phyloP scores from a whole-genome alignment of 2,888 invertebrate species.

The Stictocephala bisonia region DNA sequence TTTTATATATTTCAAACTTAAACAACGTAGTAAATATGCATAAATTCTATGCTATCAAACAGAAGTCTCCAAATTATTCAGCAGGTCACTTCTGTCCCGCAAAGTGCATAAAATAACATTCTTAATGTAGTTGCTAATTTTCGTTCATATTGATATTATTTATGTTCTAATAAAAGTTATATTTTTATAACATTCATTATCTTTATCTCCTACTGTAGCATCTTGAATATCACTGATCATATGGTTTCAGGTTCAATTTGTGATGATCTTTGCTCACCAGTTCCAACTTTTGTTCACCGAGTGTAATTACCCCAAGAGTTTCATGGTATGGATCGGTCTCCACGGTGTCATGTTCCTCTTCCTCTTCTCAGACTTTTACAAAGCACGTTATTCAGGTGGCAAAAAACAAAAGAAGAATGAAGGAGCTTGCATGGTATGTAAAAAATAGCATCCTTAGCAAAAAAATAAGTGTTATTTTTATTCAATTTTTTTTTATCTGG shows the following conservation, averaged over 20 bases:
- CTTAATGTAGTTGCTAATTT: constrained; percentile 34
- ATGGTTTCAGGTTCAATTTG: constrained; percentile 85
- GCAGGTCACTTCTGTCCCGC: too few relatives aligned
- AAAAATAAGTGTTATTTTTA: too few relatives aligned
- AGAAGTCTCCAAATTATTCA: too few relatives aligned
- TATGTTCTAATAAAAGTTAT: constrained; percentile 12
- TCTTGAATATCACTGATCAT: neutral
- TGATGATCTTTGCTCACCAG: constrained; percentile 90
- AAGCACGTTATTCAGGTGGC: constrained; percentile 75
- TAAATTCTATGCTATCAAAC: too few relatives aligned
- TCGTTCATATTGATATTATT: constrained; percentile 1
- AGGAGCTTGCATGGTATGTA: constrained; percentile 80
- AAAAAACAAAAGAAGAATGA: constrained; percentile 61
- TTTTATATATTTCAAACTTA: too few relatives aligned
- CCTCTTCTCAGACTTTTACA: constrained; percentile 96
- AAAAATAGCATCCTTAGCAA: too few relatives aligned
- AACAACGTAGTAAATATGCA: too few relatives aligned
- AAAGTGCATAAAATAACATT: too few relatives aligned
- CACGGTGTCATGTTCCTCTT: constrained; percentile 95
- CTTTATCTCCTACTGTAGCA: constrained; percentile 39
- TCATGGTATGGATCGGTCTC: constrained; percentile 94
- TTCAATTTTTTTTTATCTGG: too few relatives aligned
- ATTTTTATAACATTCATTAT: neutral
- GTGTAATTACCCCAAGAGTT: constrained; percentile 90
- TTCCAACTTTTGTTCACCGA: constrained; percentile 90